A percentile compares a stretch with the other conserved stretches of the same genome.
These are phyloP conservation scores for Bombus pyrosoma DNA, from an alignment of 1,140 invertebrate species.

Conservation along the genomic window DNA sequence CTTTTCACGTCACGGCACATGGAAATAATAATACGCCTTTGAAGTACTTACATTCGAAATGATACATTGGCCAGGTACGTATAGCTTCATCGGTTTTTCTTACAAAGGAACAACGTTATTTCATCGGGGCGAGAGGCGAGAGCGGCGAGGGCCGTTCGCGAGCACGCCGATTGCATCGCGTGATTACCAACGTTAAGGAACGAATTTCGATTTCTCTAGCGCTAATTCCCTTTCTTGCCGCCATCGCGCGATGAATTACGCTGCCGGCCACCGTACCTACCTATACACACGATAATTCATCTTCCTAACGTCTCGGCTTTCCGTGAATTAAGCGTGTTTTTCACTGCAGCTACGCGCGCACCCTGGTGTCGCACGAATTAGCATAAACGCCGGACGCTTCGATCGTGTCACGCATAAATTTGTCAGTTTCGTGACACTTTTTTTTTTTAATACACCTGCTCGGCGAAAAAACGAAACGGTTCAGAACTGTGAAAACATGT, in stretches of 20 bases:
- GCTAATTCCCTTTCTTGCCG: slow-evolving; percentile 3
- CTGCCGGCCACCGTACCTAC: background rate
- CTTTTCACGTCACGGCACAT: slow-evolving; percentile 62
- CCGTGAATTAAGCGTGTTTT: slow-evolving; percentile 29
- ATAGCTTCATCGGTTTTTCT: slow-evolving; percentile 42
- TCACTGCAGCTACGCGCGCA: background rate
- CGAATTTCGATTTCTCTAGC: slow-evolving; percentile 1
- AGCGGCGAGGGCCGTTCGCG: background rate
- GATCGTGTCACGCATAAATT: slow-evolving; percentile 23
- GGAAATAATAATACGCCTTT: slow-evolving; percentile 65
- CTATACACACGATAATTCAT: slow-evolving; percentile 16
- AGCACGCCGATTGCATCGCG: background rate
- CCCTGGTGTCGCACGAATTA: slow-evolving; percentile 12
- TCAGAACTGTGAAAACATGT: too few species aligned
- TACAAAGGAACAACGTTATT: background rate
- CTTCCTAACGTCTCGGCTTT: background rate
- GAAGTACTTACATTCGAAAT: slow-evolving; percentile 52
- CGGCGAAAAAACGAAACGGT: background rate
- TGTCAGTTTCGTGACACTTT: background rate
- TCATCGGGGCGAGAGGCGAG: background rate
- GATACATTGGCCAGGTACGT: slow-evolving; percentile 35
- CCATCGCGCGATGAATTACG: slow-evolving; percentile 17
- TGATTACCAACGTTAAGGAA: slow-evolving; percentile 22
- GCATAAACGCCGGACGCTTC: slow-evolving; percentile 37
- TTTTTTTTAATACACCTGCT: background rate